phyloP scores from a whole-genome alignment of 2,888 invertebrate species.

The Hofmannophila pseudospretella region DNA sequence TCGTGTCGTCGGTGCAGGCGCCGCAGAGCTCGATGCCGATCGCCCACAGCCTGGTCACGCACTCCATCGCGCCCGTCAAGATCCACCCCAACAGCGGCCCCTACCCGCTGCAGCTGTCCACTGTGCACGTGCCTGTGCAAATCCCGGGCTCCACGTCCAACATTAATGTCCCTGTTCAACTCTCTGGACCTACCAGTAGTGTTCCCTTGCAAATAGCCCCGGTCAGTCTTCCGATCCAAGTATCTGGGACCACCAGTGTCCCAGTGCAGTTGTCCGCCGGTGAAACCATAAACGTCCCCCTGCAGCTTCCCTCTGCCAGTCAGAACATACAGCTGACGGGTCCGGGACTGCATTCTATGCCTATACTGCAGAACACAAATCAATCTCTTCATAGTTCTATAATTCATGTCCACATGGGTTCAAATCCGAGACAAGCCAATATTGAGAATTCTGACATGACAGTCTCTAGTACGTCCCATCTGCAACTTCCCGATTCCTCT shows the following conservation, averaged over 20 bases:
- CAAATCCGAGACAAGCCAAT: slow-evolving; percentile 46
- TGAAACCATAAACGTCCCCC: slow-evolving; percentile 66
- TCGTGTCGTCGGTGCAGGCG: slow-evolving; percentile 68
- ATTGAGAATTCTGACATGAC: slow-evolving; percentile 59
- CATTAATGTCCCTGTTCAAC: slow-evolving; percentile 67
- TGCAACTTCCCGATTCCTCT: slow-evolving; percentile 49
- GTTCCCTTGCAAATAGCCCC: slow-evolving; percentile 63
- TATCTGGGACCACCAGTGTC: slow-evolving; percentile 57
- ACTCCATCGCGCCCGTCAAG: slow-evolving; percentile 67
- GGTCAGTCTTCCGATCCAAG: slow-evolving; percentile 65
- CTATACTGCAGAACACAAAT: slow-evolving; percentile 51
- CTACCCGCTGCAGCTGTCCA: slow-evolving; percentile 65
- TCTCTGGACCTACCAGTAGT: slow-evolving; percentile 54
- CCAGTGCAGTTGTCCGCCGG: slow-evolving; percentile 65
- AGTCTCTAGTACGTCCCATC: slow-evolving; percentile 50
- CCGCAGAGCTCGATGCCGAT: slow-evolving; percentile 67
- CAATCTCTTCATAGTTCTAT: slow-evolving; percentile 58
- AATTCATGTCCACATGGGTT: slow-evolving; percentile 69
- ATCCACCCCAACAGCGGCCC: slow-evolving; percentile 57
- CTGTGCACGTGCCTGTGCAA: slow-evolving; percentile 71
- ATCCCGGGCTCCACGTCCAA: slow-evolving; percentile 65
- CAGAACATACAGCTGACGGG: slow-evolving; percentile 59
- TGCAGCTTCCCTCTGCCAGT: slow-evolving; percentile 53
- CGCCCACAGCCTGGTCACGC: slow-evolving; percentile 63
- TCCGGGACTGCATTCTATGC: slow-evolving; percentile 59